These are phyloP conservation scores for Raillietiella orientalis DNA, from an alignment of 2,888 invertebrate species.

Conservation along the genomic window DNA sequence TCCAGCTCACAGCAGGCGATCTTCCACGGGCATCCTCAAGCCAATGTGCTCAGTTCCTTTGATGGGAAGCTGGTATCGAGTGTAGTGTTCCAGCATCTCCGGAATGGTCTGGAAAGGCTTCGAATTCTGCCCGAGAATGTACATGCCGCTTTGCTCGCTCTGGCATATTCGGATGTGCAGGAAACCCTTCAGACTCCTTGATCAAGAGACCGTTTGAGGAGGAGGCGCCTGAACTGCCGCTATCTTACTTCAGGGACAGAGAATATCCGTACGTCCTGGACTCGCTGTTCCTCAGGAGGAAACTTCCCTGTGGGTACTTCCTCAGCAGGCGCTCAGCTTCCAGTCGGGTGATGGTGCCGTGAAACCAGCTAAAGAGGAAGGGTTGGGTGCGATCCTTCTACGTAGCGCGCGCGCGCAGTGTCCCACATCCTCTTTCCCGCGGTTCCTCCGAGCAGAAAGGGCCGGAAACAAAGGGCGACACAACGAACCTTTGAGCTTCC, in stretches of 20 bases:
- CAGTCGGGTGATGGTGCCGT: constrained; percentile 60
- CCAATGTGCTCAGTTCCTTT: constrained; percentile 89
- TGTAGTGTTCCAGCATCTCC: constrained; percentile 79
- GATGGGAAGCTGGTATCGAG: constrained; percentile 67
- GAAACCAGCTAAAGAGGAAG: constrained; percentile 53
- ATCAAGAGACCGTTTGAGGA: constrained; percentile 11
- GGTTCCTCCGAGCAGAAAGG: too few relatives aligned
- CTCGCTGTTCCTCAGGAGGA: constrained; percentile 74
- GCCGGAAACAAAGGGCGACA: too few relatives aligned
- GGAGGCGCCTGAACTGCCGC: too few relatives aligned
- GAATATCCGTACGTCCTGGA: constrained; percentile 77
- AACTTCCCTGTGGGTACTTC: constrained; percentile 59
- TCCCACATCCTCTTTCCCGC: too few relatives aligned
- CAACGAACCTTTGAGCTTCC: too few relatives aligned
- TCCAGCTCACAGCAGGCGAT: constrained; percentile 37
- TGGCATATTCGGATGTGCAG: constrained; percentile 90
- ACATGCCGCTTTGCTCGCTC: constrained; percentile 33
- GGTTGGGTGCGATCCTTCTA: too few relatives aligned
- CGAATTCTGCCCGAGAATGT: constrained; percentile 67
- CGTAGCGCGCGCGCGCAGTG: too few relatives aligned
- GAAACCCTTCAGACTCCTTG: constrained; percentile 67
- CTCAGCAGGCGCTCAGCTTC: constrained; percentile 67
- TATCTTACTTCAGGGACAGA: constrained; percentile 75
- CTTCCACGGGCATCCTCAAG: constrained; percentile 61
- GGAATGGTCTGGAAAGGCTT: constrained; percentile 73